These are phyloP conservation scores for Oxyruncus cristatus DNA, from an alignment of 2,113 vertebrate genomes.

Conservation along the genomic window DNA sequence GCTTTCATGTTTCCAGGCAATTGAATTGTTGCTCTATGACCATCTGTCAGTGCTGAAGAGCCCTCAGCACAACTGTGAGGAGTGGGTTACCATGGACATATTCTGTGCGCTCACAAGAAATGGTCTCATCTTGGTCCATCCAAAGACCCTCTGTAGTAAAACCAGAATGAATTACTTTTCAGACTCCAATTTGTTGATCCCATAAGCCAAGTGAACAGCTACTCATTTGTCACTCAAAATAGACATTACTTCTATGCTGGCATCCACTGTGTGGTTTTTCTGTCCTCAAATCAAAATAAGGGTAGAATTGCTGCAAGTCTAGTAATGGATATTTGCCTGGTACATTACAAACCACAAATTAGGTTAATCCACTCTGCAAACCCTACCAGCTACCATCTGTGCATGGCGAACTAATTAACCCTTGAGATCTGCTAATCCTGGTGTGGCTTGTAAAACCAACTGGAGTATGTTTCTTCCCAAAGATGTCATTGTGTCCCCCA, in stretches of 20 bases:
- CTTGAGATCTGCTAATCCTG: slow-evolving; percentile 30
- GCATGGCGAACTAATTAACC: slow-evolving; percentile 46
- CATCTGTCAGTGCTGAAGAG: slow-evolving; percentile 7
- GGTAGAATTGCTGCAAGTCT: not conserved
- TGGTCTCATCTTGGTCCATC: not conserved
- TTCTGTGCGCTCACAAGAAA: not conserved
- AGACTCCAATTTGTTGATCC: not conserved
- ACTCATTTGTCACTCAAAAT: not conserved
- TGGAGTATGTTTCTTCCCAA: not conserved
- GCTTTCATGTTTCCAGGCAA: not conserved
- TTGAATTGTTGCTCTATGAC: not conserved
- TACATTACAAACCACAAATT: slow-evolving; percentile 50
- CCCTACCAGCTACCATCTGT: slow-evolving; percentile 54
- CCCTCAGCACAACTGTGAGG: not conserved
- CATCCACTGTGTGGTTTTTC: not conserved
- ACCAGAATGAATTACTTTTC: not conserved
- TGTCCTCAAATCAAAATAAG: not conserved
- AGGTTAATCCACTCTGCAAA: slow-evolving; percentile 44
- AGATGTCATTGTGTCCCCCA: not conserved
- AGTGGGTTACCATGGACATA: not conserved
- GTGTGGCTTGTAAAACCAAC: not conserved
- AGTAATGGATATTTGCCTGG: slow-evolving; percentile 11
- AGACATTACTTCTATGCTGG: not conserved
- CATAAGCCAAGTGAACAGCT: not conserved
- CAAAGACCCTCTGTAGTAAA: not conserved